A percentile compares a stretch with the other conserved stretches of the same genome.
These are phyloP conservation scores for Drosophila lutescens DNA, from an alignment of 2,888 invertebrate species.

Conservation along the genomic window DNA sequence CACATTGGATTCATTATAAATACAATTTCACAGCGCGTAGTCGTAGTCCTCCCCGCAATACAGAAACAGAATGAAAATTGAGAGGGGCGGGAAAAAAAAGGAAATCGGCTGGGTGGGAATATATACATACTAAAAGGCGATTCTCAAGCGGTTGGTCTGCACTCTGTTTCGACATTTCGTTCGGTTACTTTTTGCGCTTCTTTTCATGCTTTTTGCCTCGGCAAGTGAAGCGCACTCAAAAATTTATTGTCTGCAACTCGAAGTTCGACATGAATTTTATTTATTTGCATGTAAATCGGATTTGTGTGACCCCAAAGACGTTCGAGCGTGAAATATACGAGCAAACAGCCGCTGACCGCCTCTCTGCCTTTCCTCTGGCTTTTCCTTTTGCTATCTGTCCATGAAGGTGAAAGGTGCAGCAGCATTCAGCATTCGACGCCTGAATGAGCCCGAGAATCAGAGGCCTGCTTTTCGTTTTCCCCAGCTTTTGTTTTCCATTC, in stretches of 20 bases:
- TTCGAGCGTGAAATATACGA: constrained; percentile 72
- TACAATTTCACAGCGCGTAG: constrained; percentile 66
- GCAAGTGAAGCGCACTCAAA: constrained; percentile 70
- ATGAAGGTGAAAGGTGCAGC: constrained; percentile 44
- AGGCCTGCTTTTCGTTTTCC: constrained; percentile 18
- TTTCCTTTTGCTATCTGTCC: constrained; percentile 27
- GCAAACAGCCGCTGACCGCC: constrained; percentile 53
- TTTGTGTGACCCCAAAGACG: constrained; percentile 79
- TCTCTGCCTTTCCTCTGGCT: constrained; percentile 9
- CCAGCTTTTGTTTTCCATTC: constrained; percentile 41
- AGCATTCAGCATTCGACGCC: constrained; percentile 43
- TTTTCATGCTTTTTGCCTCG: constrained; percentile 26
- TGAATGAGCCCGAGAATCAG: constrained; percentile 49
- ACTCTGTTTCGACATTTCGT: constrained; percentile 27
- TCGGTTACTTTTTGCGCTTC: constrained; percentile 20
- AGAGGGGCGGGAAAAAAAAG: not conserved
- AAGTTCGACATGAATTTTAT: constrained; percentile 81
- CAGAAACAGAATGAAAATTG: constrained; percentile 20
- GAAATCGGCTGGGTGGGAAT: not conserved
- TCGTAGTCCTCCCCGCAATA: constrained; percentile 5
- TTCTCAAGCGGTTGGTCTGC: constrained; percentile 32
- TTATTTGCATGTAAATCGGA: constrained; percentile 83
- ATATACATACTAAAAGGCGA: constrained; percentile 30
- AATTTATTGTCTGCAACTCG: constrained; percentile 79
- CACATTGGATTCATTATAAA: constrained; percentile 69